Evolutionary conservation across 2,888 invertebrate species (phyloP).

Genomic region (Orchesellides sinensis): DNA sequence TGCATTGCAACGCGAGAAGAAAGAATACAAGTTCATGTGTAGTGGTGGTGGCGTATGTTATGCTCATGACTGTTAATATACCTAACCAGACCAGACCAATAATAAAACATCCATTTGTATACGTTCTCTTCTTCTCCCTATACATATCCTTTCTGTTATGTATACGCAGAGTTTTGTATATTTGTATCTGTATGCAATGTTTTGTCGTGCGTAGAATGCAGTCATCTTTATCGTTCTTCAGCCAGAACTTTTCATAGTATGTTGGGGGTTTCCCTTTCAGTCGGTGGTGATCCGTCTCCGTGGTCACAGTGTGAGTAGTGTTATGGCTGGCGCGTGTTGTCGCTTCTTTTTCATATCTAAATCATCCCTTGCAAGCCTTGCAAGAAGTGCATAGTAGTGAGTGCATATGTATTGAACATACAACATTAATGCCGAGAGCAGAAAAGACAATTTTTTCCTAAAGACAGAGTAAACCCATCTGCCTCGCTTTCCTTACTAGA

Average conservation of each 20-base stretch:
- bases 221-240: constrained; percentile 2
- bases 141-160: neutral
- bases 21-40: neutral
- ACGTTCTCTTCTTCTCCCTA: neutral
- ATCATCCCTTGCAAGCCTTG: neutral
- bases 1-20: neutral
- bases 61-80: neutral
- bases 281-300: constrained; percentile 73
- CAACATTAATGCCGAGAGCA: neutral
- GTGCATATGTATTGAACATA: neutral
- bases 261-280: constrained; percentile 72
- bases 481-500: neutral
- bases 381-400: neutral
- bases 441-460: neutral
- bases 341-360: no score
- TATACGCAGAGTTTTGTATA: constrained; percentile 11
- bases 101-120: no score
- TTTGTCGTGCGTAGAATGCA: constrained; percentile 50
- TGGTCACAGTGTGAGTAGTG: constrained; percentile 66
- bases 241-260: constrained; percentile 46
- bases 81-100: neutral
- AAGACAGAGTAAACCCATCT: neutral
- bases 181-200: constrained; percentile 23
- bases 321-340: constrained; percentile 64
- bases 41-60: no score